These are phyloP conservation scores for Acanthopleura granulata DNA, from an alignment of 2,888 invertebrate genomes.

Conservation along the genomic window DNA sequence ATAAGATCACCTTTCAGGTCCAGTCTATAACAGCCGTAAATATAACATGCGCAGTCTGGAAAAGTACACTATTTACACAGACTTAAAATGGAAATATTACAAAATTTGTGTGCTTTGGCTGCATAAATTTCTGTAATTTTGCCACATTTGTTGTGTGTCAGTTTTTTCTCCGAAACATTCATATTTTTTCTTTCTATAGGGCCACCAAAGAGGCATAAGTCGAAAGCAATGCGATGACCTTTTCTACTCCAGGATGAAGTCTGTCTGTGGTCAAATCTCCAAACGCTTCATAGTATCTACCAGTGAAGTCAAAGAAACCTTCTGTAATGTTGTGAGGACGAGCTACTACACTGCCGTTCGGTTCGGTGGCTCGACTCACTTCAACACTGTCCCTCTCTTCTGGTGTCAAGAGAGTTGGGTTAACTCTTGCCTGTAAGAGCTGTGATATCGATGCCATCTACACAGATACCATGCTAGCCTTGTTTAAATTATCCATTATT, in stretches of 20 bases:
- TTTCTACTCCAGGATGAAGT: not conserved
- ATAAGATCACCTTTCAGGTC: no score
- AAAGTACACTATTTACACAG: no score
- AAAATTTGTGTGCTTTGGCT: no score
- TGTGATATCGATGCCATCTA: no score
- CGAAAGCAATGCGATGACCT: conserved; percentile 5
- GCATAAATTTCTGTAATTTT: no score
- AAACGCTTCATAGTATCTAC: not conserved
- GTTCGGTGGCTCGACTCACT: not conserved
- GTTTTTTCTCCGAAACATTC: no score
- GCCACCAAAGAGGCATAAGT: not conserved
- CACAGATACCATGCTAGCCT: no score
- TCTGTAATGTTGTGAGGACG: not conserved
- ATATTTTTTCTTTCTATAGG: not conserved
- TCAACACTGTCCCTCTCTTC: not conserved
- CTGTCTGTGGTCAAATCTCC: not conserved
- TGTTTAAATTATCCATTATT: no score
- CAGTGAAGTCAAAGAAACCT: not conserved
- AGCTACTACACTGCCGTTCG: conserved; percentile 5
- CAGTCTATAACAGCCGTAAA: no score
- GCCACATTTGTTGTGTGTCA: no score
- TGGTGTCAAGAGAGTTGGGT: conserved; percentile 13
- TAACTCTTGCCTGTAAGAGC: not conserved
- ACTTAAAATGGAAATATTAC: no score
- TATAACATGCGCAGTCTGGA: no score